These are phyloP conservation scores for Brachycybe producta DNA, from an alignment of 2,888 invertebrate species.

Conservation along the genomic window DNA sequence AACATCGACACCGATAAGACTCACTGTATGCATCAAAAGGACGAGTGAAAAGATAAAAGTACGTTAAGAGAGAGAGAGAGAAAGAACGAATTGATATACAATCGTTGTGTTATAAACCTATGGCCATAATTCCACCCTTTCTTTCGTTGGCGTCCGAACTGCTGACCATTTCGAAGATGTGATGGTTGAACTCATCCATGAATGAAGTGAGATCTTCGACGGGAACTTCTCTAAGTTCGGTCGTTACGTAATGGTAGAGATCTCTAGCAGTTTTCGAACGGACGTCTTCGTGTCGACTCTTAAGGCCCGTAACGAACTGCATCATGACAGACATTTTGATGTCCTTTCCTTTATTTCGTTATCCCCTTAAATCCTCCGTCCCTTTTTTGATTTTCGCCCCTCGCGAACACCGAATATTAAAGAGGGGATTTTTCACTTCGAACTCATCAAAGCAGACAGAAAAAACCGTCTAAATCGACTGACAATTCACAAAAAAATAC, in stretches of 20 bases:
- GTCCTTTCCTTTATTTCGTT: too few species aligned
- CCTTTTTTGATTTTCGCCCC: too few species aligned
- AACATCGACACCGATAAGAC: conserved; percentile 82
- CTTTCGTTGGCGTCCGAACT: conserved; percentile 84
- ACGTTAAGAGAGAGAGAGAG: background rate
- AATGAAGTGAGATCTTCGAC: conserved; percentile 80
- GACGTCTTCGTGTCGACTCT: conserved; percentile 72
- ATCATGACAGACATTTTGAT: too few species aligned
- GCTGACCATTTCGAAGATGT: conserved; percentile 91
- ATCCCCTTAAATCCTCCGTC: too few species aligned
- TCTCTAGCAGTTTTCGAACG: conserved; percentile 78
- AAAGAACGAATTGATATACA: background rate
- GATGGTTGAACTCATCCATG: conserved; percentile 88
- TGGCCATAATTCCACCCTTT: conserved; percentile 89
- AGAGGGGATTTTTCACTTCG: too few species aligned
- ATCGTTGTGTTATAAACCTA: conserved; percentile 34
- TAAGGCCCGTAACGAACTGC: conserved; percentile 62
- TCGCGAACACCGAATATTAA: too few species aligned
- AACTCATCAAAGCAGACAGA: too few species aligned
- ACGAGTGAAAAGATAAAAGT: conserved; percentile 1
- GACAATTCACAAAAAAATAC: too few species aligned
- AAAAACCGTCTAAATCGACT: too few species aligned
- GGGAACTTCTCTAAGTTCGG: conserved; percentile 75
- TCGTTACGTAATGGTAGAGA: conserved; percentile 77
- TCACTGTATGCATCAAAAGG: conserved; percentile 50